Conservation (phyloP, 2,113 vertebrate genomes). For the Nerophis lumbriciformis region DNA sequence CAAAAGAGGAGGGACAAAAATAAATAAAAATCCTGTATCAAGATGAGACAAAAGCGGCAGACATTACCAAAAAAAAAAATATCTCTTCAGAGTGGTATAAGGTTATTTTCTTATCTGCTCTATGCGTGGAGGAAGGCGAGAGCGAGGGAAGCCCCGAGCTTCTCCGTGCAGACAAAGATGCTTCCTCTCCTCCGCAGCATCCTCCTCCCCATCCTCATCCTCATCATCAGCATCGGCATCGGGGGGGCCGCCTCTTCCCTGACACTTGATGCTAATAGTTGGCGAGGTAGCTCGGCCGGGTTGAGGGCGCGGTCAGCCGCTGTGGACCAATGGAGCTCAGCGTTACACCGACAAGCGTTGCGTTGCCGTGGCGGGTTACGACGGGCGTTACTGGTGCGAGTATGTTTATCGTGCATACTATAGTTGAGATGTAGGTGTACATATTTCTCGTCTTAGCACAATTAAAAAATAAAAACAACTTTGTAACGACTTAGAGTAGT, state of each 20-base stretch:
- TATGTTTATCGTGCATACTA: neutral
- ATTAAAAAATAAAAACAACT: too few relatives aligned
- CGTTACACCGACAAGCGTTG: constrained; percentile 32
- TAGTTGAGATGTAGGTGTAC: neutral
- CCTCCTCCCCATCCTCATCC: constrained; percentile 26
- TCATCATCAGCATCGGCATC: constrained; percentile 24
- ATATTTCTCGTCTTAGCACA: too few relatives aligned
- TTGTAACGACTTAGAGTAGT: too few relatives aligned
- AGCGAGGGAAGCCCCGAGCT: constrained; percentile 52
- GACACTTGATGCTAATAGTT: constrained; percentile 65
- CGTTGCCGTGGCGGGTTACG: constrained; percentile 50
- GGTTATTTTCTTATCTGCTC: constrained; percentile 31
- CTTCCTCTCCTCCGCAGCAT: constrained; percentile 61
- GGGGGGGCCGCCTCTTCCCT: constrained; percentile 45
- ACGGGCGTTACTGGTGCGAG: neutral
- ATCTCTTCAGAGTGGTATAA: constrained; percentile 33
- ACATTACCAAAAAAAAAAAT: constrained; percentile 22
- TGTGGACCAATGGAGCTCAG: constrained; percentile 61
- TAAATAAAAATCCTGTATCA: neutral
- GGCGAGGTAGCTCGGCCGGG: constrained; percentile 59
- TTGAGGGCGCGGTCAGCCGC: constrained; percentile 69
- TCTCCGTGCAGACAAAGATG: constrained; percentile 56
- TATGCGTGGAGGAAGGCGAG: constrained; percentile 38
- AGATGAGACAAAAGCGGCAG: constrained; percentile 15
- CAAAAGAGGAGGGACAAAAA: constrained; percentile 19